Conservation (phyloP, 2,888 invertebrate genomes). For the Drosophila tanythrix region DNA sequence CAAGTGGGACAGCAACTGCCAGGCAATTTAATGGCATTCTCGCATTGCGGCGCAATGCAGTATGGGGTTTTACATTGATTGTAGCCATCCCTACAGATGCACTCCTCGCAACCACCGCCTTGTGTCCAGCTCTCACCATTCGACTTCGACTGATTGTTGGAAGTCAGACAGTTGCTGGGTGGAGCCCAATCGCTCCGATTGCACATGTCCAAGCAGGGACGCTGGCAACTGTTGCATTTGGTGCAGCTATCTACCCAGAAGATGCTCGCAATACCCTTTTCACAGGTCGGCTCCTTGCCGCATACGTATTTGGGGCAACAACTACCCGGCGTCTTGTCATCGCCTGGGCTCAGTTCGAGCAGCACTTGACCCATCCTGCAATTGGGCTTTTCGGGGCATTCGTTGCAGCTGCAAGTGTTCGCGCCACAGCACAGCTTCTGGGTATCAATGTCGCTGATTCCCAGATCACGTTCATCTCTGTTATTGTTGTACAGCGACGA, state of each 20-base stretch:
- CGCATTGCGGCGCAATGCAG: conserved; percentile 72
- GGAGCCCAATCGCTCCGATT: conserved; percentile 11
- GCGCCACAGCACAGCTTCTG: conserved; percentile 68
- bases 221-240: conserved; percentile 67
- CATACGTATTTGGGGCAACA: conserved; percentile 85
- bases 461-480: conserved; percentile 25
- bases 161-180: conserved; percentile 45
- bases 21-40: conserved; percentile 59
- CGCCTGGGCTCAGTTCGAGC: conserved; percentile 61
- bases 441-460: conserved; percentile 2
- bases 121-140: conserved; percentile 74
- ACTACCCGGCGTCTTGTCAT: conserved; percentile 78
- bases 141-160: conserved; percentile 49
- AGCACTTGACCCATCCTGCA: conserved; percentile 64
- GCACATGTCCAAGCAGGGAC: conserved; percentile 26
- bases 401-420: conserved; percentile 72
- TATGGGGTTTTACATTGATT: conserved; percentile 59
- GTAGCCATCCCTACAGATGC: conserved; percentile 68
- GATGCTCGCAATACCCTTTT: conserved; percentile 49
- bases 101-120: conserved; percentile 67
- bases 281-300: conserved; percentile 74
- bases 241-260: conserved; percentile 60
- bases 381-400: conserved; percentile 57
- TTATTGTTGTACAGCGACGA: background rate
- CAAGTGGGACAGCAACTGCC: conserved; percentile 82